These are phyloP conservation scores for Phycodurus eques DNA, from an alignment of 2,113 vertebrate genomes.

Conservation along the genomic window DNA sequence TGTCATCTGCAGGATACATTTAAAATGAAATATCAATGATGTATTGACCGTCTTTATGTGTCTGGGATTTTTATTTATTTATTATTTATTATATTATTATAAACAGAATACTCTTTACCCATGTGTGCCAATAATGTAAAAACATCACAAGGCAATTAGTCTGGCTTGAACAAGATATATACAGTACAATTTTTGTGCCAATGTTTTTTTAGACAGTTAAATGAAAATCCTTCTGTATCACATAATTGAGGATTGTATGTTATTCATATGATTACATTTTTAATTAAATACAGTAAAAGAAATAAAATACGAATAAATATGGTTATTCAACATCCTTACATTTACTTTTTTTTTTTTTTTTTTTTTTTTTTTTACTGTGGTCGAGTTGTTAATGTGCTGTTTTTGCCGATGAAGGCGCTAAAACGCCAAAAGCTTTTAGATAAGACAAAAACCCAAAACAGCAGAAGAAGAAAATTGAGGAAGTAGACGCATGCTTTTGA, in stretches of 20 bases:
- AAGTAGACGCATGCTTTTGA: conserved; percentile 17
- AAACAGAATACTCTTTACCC: too few species aligned
- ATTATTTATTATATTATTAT: too few species aligned
- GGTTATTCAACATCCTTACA: background rate
- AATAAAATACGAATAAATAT: background rate
- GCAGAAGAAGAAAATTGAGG: background rate
- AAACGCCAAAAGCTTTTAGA: background rate
- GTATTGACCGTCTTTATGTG: background rate
- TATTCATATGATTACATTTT: too few species aligned
- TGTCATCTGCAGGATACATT: background rate
- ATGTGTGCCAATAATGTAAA: too few species aligned
- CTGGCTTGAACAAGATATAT: too few species aligned
- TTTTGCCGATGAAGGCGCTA: background rate
- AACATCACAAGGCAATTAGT: too few species aligned
- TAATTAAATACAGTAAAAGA: too few species aligned
- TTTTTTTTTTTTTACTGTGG: background rate
- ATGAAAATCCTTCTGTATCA: too few species aligned
- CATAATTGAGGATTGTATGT: too few species aligned
- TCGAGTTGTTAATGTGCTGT: background rate
- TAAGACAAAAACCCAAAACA: background rate
- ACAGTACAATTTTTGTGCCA: too few species aligned
- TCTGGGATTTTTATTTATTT: too few species aligned
- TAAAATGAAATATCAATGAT: background rate
- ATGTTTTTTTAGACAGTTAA: too few species aligned
- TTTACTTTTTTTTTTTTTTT: background rate